Evolutionary conservation across 2,888 invertebrate species (phyloP), one percentile per base, ranked within the genome.

Genomic region (Brachylomia viminalis): DNA sequence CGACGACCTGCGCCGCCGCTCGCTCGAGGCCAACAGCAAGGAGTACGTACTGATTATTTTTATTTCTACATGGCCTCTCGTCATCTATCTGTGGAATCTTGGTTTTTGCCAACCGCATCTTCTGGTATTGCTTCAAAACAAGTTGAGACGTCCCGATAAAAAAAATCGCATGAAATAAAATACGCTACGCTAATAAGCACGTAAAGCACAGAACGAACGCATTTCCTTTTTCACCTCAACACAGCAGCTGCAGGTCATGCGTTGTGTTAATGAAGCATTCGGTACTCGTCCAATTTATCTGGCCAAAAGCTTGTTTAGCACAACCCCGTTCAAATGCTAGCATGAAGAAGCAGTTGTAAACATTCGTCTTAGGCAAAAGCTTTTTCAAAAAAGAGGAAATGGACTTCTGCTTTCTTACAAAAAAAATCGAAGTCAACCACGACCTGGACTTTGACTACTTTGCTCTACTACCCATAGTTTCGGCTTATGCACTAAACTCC

Each of bases 1-100:
- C 88, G 99, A 99, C 94, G 99, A 99, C 93, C 97, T 99, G 90
- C 97, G 99, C 88, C 97, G 99, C 86, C 97, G 98, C 94, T 98
- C 98, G 89, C 97, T 99, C 91, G 99, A 99, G 95, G 98, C 98
- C 87, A 98, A 98, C 96, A 98, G 98, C 95, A 98, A 98, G 97
- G 98, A 98, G 98, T 98, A 90, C 97, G 98, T 97, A 79, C 61
- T 33, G 8, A 0, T 49, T 33, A 1, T 10, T 52, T n/a, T 5
- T 20, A 42, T 27, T 47, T 38, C 6, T 20, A n/a, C 42, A 6
- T 27, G 17, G 11, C 5, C 6, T 11, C 38, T 62, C 10, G n/a
- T 17, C 17, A 17, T n/a, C 62, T n/a, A 42, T 42, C 17, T 10
- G 1, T n/a, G 5, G 5, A 7, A n/a, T 27, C 17, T 42, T 17